These are phyloP conservation scores for Trichomalopsis sarcophagae DNA, from an alignment of 1,140 invertebrate species.

Conservation along the genomic window DNA sequence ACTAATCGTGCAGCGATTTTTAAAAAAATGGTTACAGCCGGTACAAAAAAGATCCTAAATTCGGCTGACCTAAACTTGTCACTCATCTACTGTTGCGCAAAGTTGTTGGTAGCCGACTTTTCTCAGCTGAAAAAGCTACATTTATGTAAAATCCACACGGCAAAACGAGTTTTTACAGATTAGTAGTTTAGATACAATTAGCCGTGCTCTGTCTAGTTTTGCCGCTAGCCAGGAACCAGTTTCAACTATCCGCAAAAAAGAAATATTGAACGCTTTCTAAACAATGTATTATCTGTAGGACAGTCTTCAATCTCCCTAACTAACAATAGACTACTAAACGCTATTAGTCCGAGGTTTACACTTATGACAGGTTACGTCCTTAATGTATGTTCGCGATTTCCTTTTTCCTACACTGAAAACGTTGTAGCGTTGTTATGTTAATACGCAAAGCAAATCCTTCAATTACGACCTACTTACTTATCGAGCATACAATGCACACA, in stretches of 20 bases:
- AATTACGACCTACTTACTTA: neutral
- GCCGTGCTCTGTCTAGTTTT: neutral
- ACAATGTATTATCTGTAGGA: neutral
- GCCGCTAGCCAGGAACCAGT: slow-evolving; percentile 4
- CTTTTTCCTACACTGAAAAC: neutral
- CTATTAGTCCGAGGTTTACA: neutral
- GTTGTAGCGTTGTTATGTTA: neutral
- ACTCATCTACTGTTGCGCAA: neutral
- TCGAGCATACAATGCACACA: too few species aligned
- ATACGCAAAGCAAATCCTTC: neutral
- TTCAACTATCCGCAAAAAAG: neutral
- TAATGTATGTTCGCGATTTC: neutral
- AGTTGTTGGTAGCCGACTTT: neutral
- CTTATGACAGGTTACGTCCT: neutral
- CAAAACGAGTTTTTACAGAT: neutral
- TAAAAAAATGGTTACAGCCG: too few species aligned
- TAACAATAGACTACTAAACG: neutral
- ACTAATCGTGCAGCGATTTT: too few species aligned
- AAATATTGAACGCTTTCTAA: slow-evolving; percentile 22
- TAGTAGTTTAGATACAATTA: neutral
- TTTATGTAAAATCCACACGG: neutral
- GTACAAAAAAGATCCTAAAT: too few species aligned
- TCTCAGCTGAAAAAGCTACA: neutral
- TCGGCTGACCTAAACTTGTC: neutral
- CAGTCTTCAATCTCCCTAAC: neutral